Evolutionary conservation across 2,888 invertebrate genomes (phyloP).

Genomic region (Acanthoscelides obtectus): DNA sequence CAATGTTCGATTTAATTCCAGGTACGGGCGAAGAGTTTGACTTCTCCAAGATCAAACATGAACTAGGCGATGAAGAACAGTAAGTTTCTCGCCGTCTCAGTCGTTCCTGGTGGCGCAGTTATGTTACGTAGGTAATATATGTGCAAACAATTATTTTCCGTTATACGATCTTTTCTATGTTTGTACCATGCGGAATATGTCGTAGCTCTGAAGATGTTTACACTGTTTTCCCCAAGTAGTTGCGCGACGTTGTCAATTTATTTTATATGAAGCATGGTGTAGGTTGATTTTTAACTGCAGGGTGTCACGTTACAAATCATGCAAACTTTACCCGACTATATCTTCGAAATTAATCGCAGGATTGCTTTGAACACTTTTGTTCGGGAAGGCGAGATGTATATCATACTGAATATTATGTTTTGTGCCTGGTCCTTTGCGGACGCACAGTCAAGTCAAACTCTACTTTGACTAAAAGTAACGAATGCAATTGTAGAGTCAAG

Average conservation of each 20-base stretch:
- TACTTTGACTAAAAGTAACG: no score
- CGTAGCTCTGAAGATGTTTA: not conserved
- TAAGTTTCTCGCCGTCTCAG: slow-evolving; percentile 47
- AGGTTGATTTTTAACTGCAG: not conserved
- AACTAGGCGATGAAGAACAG: slow-evolving; percentile 87
- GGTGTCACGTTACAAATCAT: no score
- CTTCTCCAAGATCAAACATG: slow-evolving; percentile 91
- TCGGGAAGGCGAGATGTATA: no score
- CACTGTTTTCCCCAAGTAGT: not conserved
- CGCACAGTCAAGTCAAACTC: no score
- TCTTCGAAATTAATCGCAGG: no score
- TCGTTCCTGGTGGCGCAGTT: slow-evolving; percentile 13
- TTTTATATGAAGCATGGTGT: not conserved
- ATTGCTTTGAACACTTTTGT: no score
- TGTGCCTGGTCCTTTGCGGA: no score
- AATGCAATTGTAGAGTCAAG: no score
- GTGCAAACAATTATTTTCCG: slow-evolving; percentile 29
- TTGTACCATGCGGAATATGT: not conserved
- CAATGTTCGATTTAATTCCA: not conserved
- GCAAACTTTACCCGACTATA: no score
- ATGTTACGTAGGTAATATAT: slow-evolving; percentile 30
- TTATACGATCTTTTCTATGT: slow-evolving; percentile 10
- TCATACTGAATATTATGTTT: no score
- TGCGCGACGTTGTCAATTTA: not conserved
- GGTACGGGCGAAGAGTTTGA: slow-evolving; percentile 94